phyloP scores from a whole-genome alignment of 2,797 vertebrate genomes.

The Semotilus atromaculatus region DNA sequence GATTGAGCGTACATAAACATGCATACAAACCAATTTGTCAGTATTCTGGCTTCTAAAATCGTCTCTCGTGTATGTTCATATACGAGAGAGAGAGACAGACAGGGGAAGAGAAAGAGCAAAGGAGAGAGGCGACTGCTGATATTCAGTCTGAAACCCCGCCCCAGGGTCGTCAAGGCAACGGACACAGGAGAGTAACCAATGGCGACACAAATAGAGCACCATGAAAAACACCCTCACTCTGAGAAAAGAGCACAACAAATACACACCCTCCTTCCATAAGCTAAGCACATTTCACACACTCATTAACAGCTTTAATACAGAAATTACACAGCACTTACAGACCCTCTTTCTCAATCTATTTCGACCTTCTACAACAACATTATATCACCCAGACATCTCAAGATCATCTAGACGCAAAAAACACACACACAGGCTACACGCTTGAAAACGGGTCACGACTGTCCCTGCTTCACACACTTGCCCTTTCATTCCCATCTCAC shows the following conservation, averaged over 20 bases:
- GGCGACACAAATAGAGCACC: constrained; percentile 48
- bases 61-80: neutral
- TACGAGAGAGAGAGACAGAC: neutral
- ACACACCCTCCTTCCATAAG: neutral
- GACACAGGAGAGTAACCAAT: constrained; percentile 53
- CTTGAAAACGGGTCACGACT: constrained; percentile 28
- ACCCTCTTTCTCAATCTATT: neutral
- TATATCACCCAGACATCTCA: constrained; percentile 6
- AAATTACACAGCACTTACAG: constrained; percentile 13
- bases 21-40: neutral
- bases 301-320: constrained; percentile 25
- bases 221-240: constrained; percentile 41
- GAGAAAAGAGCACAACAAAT: constrained; percentile 12
- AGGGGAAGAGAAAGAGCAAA: neutral
- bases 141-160: constrained; percentile 39
- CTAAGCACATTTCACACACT: constrained; percentile 33
- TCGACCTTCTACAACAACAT: constrained; percentile 16
- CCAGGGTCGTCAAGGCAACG: constrained; percentile 52
- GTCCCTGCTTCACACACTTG: constrained; percentile 1
- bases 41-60: neutral
- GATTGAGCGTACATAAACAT: neutral
- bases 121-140: constrained; percentile 28
- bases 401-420: constrained; percentile 13
- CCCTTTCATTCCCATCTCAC: constrained; percentile 4
- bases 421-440: neutral